Base-by-base conservation (phyloP, 2,888 invertebrate genomes). In the Allolobophora icterica region DNA sequence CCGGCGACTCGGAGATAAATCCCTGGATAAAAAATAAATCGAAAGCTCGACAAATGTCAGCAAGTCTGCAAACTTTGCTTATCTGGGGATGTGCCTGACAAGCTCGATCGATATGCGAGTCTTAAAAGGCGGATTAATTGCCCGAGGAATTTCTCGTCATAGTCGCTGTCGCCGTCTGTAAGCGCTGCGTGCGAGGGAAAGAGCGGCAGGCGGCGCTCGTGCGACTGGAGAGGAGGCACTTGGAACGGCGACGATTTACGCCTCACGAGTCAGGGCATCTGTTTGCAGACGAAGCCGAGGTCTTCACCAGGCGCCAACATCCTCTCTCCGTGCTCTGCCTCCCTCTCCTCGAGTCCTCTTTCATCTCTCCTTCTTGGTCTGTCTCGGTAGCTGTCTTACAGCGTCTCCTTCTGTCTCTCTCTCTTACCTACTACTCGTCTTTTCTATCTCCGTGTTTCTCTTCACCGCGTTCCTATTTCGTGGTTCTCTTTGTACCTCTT, bases 51-150 rank as follows among this genome's bases (percentile, higher is more conserved):
- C 71, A 71, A 30, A n/a, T 71, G 71, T 71, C 71, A 71, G 3
- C 71, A 71, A 71, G 30, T 71, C 71, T 30, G 71, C 71, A 71
- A 71, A n/a, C 71, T 71, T 71, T 71, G 71, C 71, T 71, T 71
- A n/a, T 71, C 71, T 71, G 6, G 71, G 30, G 71, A 71, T 71
- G 71, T n/a, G n/a, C n/a, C 71, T 71, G 71, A 71, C n/a, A n/a
- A 71, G 71, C 30, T 6, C 71, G n/a, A 71, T 71, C 71, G 71
- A 71, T 71, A 30, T 30, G 71, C n/a, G 30, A 71, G 71, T 71
- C 71, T 71, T 71, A 71, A 71, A 71, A 71, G 71, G 71, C 30
- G 71, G 71, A 71, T 71, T 71, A 71, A 71, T 71, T 71, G 71
- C 11, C 71, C 71, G 71, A 71, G 30, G 71, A 71, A 71, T 71